phyloP scores from a whole-genome alignment of 2,888 invertebrate species.

The Xanthia togata region DNA sequence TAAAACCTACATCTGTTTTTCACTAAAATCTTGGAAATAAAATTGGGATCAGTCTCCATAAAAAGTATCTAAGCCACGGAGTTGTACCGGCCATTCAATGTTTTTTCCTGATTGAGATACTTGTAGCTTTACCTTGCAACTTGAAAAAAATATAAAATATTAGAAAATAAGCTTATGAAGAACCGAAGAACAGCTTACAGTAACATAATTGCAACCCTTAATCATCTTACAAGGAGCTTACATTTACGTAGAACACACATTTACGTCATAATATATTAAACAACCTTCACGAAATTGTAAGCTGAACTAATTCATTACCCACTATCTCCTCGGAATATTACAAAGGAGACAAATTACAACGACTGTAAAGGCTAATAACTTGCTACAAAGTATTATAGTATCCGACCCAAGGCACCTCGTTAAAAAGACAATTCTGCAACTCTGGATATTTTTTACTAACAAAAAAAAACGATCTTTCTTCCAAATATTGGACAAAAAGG shows the following conservation, averaged over 20 bases:
- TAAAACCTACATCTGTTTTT: not conserved
- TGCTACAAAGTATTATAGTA: constrained; percentile 90
- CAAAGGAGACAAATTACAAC: constrained; percentile 51
- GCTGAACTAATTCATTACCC: constrained; percentile 37
- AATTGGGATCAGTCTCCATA: not conserved
- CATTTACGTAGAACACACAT: constrained; percentile 5
- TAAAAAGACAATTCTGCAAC: constrained; percentile 45
- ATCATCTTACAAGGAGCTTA: constrained; percentile 11
- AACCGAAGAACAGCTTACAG: no score
- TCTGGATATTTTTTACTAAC: constrained; percentile 31
- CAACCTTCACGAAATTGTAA: constrained; percentile 17
- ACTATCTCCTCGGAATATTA: constrained; percentile 19
- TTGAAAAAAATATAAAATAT: no score
- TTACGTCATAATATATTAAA: constrained; percentile 8
- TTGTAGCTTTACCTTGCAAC: no score
- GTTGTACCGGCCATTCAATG: not conserved
- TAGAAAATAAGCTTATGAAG: no score
- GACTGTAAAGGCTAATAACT: constrained; percentile 32
- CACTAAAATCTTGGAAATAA: not conserved
- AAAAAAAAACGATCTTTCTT: constrained; percentile 35
- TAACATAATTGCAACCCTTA: not conserved
- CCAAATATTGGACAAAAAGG: constrained; percentile 1
- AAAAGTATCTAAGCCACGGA: not conserved
- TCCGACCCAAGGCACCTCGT: constrained; percentile 36
- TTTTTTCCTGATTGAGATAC: no score